Conservation (phyloP, 2,888 invertebrate genomes). For the Chrysotoxum bicinctum region DNA sequence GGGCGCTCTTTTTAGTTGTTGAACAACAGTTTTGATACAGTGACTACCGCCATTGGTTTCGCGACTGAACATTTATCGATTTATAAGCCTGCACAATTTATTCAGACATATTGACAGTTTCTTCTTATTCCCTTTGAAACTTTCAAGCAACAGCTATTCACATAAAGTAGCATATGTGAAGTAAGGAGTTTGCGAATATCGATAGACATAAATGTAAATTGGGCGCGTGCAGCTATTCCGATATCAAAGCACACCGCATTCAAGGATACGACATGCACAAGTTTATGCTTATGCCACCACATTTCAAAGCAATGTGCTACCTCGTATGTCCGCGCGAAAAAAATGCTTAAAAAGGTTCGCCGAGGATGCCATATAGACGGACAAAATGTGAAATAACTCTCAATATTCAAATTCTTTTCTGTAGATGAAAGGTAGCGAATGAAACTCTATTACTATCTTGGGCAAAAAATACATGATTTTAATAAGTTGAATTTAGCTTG, state of each 20-base stretch:
- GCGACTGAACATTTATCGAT: slow-evolving; percentile 75
- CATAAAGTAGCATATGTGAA: slow-evolving; percentile 72
- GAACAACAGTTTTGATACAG: slow-evolving; percentile 71
- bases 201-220: slow-evolving; percentile 82
- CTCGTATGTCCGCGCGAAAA: slow-evolving; percentile 46
- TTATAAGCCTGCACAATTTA: slow-evolving; percentile 77
- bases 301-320: slow-evolving; percentile 72
- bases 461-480: slow-evolving; percentile 38
- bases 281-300: slow-evolving; percentile 72
- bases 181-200: slow-evolving; percentile 75
- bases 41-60: slow-evolving; percentile 71
- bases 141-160: slow-evolving; percentile 69
- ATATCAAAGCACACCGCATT: slow-evolving; percentile 80
- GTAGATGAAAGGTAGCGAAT: slow-evolving; percentile 58
- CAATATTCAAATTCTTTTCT: slow-evolving; percentile 58
- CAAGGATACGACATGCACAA: slow-evolving; percentile 70
- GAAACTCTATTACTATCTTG: not conserved
- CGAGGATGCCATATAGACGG: slow-evolving; percentile 16
- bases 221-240: slow-evolving; percentile 82
- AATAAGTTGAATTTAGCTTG: slow-evolving; percentile 40
- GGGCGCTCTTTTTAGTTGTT: slow-evolving; percentile 66
- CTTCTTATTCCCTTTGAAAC: slow-evolving; percentile 74
- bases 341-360: slow-evolving; percentile 22
- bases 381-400: slow-evolving; percentile 61
- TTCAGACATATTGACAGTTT: slow-evolving; percentile 78